Conservation (phyloP, 2,888 invertebrate species). For the Drosophila testacea region DNA sequence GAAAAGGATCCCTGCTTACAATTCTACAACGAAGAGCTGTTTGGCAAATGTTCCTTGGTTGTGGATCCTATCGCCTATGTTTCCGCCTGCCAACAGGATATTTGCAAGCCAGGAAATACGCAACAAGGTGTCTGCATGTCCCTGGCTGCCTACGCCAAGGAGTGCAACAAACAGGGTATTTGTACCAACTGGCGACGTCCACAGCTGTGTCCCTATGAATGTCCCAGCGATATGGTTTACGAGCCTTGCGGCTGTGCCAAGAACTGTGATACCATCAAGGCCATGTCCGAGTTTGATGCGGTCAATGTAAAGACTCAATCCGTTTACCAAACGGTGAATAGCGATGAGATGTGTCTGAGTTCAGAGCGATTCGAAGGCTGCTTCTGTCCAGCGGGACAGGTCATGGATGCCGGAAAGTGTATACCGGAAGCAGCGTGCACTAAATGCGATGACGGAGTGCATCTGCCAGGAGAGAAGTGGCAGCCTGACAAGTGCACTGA, state of each 20-base stretch:
- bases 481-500: conserved; percentile 89
- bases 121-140: conserved; percentile 88
- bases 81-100: conserved; percentile 89
- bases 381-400: conserved; percentile 92
- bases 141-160: conserved; percentile 90
- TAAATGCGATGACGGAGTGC: conserved; percentile 90
- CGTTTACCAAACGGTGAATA: conserved; percentile 70
- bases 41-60: conserved; percentile 90
- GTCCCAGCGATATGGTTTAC: conserved; percentile 83
- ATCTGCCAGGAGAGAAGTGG: conserved; percentile 89
- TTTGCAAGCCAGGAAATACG: conserved; percentile 87
- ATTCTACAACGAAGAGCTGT: conserved; percentile 87
- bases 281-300: conserved; percentile 76
- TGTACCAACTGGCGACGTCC: conserved; percentile 90
- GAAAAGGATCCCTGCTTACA: conserved; percentile 89
- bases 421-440: conserved; percentile 89
- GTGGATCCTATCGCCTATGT: conserved; percentile 90
- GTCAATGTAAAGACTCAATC: conserved; percentile 77
- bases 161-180: conserved; percentile 89
- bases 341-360: conserved; percentile 85
- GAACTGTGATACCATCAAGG: conserved; percentile 82
- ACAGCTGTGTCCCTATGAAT: conserved; percentile 89
- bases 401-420: conserved; percentile 90
- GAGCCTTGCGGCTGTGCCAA: conserved; percentile 84
- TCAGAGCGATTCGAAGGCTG: conserved; percentile 90